Evolutionary conservation across 2,888 invertebrate species (phyloP), one percentile per base, ranked within the genome.

Genomic region (Protophormia terraenovae): DNA sequence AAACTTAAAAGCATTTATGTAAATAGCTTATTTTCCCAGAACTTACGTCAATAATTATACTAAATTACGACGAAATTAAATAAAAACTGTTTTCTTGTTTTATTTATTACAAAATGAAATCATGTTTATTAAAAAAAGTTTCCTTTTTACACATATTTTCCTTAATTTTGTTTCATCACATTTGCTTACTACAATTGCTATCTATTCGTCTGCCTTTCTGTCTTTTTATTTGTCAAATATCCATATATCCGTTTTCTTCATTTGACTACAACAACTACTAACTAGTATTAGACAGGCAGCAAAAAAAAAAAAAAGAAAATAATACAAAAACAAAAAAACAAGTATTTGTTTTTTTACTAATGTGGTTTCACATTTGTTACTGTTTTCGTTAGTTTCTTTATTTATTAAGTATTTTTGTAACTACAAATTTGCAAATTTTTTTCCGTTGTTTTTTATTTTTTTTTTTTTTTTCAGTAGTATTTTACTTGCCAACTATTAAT

Each of bases 381-480:
- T 35, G n/a, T 47, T 27, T 22, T 76, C 14, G 38, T 7, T 41
- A 10, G 41, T 47, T 38, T 38, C 12, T 38, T 38, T 38, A 38
- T 14, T 8, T n/a, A n/a, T 12, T 4, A 10, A 38, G 8, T 38
- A 10, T 27, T 7, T 71, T 10, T 16, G 41, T 47, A 45, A 19
- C 32, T 66, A 35, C 55, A 64, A 80, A 32, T 80, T 66, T 80
- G 24, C 24, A 53, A 38, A 35, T 47, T 16, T 45, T n/a, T 62
- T 64, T 64, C 16, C 53, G 10, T n/a, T 14, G 19, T 60, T 32
- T n/a, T 38, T 38, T 67, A 47, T 41, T 58, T 53, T 38, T 38
- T 67, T 58, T 41, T 58, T 53, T 29, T 60, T 16, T 14, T 16
- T 62, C 38, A 75, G 27, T 27, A 55, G 66, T 62, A 64, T 32